Conservation (phyloP, 92 coral and sea anemone species). For the Desmophyllum pertusum region DNA sequence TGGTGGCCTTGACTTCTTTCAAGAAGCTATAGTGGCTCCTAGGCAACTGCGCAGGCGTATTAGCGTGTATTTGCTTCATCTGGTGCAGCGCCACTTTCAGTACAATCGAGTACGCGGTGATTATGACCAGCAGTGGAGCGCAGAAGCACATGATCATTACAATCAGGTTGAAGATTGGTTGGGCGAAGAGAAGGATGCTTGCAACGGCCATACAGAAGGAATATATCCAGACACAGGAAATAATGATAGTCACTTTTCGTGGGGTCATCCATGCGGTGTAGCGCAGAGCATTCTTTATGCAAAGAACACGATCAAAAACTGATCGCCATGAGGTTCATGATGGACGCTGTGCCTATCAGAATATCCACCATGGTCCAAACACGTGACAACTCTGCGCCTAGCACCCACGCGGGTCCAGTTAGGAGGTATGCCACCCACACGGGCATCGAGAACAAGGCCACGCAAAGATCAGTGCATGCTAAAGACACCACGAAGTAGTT, state of each 20-base stretch:
- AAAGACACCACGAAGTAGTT: constrained; percentile 83
- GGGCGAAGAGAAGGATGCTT: constrained; percentile 59
- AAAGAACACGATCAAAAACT: constrained; percentile 81
- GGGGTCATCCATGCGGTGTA: constrained; percentile 67
- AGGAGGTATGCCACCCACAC: constrained; percentile 73
- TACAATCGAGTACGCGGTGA: constrained; percentile 71
- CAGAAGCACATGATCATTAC: constrained; percentile 74
- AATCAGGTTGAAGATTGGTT: constrained; percentile 65
- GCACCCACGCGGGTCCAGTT: constrained; percentile 75
- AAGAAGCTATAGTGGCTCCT: constrained; percentile 55
- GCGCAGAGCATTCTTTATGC: constrained; percentile 64
- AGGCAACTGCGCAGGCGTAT: constrained; percentile 38
- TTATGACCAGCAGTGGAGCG: constrained; percentile 79
- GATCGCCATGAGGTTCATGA: constrained; percentile 80
- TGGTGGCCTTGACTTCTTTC: constrained; percentile 85
- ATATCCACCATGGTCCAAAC: constrained; percentile 87
- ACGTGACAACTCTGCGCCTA: constrained; percentile 38
- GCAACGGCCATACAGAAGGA: constrained; percentile 68
- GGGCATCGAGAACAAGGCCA: constrained; percentile 84
- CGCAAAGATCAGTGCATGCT: constrained; percentile 81
- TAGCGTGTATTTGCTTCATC: constrained; percentile 49
- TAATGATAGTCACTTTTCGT: constrained; percentile 35
- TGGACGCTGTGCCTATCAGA: constrained; percentile 82
- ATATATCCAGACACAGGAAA: constrained; percentile 71
- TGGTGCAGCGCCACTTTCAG: constrained; percentile 81